These are phyloP conservation scores for Caenorhabditis doughertyi DNA, from an alignment of 2,888 invertebrate species.

Conservation along the genomic window DNA sequence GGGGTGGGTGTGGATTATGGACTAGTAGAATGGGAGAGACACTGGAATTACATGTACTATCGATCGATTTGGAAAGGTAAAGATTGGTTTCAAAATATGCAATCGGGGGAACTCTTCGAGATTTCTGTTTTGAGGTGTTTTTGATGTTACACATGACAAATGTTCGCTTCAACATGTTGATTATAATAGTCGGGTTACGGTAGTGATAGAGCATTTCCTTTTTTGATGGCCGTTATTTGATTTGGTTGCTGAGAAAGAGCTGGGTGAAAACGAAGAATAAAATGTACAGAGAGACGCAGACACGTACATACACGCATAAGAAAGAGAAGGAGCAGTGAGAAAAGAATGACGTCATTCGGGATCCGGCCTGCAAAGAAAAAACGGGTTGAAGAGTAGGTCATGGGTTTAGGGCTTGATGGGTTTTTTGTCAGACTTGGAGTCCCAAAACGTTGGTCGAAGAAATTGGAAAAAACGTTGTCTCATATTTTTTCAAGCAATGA, in stretches of 20 bases:
- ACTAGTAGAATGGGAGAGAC: slow-evolving; percentile 38
- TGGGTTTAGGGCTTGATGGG: slow-evolving; percentile 4
- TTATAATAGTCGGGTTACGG: background rate
- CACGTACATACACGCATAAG: slow-evolving; percentile 47
- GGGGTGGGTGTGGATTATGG: slow-evolving; percentile 28
- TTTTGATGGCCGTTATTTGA: slow-evolving; percentile 56
- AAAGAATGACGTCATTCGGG: slow-evolving; percentile 58
- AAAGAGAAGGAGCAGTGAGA: slow-evolving; percentile 15
- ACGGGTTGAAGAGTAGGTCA: slow-evolving; percentile 29
- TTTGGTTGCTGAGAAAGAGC: slow-evolving; percentile 50
- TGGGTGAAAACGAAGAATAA: background rate
- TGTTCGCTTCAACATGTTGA: slow-evolving; percentile 28
- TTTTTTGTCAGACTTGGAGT: background rate
- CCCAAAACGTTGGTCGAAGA: slow-evolving; percentile 9
- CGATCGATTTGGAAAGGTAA: slow-evolving; percentile 41
- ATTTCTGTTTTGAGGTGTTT: slow-evolving; percentile 26
- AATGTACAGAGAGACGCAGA: slow-evolving; percentile 61
- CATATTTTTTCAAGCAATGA: too few species aligned
- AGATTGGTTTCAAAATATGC: slow-evolving; percentile 39
- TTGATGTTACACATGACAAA: slow-evolving; percentile 32
- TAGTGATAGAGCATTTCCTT: slow-evolving; percentile 1
- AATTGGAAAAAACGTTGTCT: too few species aligned
- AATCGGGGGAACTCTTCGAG: slow-evolving; percentile 11
- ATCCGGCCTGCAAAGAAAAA: slow-evolving; percentile 49
- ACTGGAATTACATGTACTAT: slow-evolving; percentile 59